Evolutionary conservation across 2,888 invertebrate genomes (phyloP), one percentile per base, ranked within the genome.

Genomic region (Plebejus anna): DNA sequence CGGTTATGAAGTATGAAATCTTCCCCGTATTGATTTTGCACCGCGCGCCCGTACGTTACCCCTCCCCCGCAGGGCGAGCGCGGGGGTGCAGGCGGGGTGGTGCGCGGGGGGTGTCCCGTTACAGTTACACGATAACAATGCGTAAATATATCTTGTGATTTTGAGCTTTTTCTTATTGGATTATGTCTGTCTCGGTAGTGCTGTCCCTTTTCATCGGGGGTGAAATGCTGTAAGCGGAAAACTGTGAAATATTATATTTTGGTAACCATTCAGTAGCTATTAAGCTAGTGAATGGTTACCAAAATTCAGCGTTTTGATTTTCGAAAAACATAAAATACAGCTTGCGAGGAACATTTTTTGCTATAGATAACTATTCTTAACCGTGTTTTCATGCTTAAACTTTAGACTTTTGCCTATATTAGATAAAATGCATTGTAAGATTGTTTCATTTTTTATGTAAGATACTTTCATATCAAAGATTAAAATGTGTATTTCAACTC

Each of bases 1-100:
- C 71, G 70, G 84, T 87, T 87, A 86, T 85, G 84, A 85, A 84
- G 84, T 84, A 85, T 84, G 84, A 84, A 85, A 84, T 83, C 83
- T 83, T 80, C 78, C 80, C 78, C 77, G 78, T 85, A 87, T 88
- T 82, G 86, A 87, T 87, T 86, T 84, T 84, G 78, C 78, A 76
- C 77, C 75, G 76, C 75, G 75, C 61, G 76, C 75, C 77, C 72
- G 22, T 72, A 47, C 28, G 70, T 42, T 66, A 66, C 66, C 66
- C 32, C 66, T 32, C 32, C 32, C 4, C 4, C 32, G 32, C 61
- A 11, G 61, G 32, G 61, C 11, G 61, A 28, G 59, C 59, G 2
- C 4, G 28, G 61, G 28, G 32, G 61, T 66, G 61, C 61, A 11
- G 47, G 61, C 61, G 28, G 61, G 32, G 32, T 1, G 61, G 32